These are phyloP conservation scores for Troides helena DNA, from an alignment of 2,888 invertebrate genomes.

Conservation along the genomic window DNA sequence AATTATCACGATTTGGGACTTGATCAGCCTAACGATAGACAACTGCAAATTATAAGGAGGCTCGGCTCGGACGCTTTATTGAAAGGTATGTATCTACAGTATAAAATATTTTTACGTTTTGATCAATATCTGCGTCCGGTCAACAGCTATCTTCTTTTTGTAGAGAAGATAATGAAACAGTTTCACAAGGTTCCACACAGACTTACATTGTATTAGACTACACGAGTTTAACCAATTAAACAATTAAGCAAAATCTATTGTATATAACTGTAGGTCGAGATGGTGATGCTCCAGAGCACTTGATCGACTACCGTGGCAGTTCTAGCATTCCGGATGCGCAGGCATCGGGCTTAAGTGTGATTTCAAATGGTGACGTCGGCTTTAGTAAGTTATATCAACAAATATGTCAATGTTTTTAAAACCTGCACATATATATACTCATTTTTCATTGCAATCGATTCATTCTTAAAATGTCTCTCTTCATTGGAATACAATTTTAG, in stretches of 20 bases:
- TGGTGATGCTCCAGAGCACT: constrained; percentile 61
- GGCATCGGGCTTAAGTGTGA: constrained; percentile 51
- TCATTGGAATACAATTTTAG: no score
- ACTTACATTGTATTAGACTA: neutral
- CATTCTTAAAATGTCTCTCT: no score
- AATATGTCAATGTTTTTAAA: neutral
- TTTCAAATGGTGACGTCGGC: constrained; percentile 51
- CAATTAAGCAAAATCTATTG: neutral
- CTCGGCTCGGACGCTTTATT: constrained; percentile 66
- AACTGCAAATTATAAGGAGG: constrained; percentile 63
- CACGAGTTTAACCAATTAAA: no score
- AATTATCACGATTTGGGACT: constrained; percentile 71
- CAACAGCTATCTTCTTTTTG: no score
- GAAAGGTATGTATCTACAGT: constrained; percentile 49
- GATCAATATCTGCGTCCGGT: no score
- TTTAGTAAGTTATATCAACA: constrained; percentile 51
- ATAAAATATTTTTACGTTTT: neutral
- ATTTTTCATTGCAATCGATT: no score
- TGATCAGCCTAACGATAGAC: constrained; percentile 62
- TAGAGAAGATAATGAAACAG: no score
- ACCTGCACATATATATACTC: no score
- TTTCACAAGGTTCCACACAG: no score
- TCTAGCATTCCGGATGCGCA: constrained; percentile 51
- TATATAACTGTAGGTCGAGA: constrained; percentile 56
- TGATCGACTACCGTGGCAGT: constrained; percentile 65